These are phyloP conservation scores for Caradrina clavipalpis DNA, from an alignment of 2,888 invertebrate genomes.

Conservation along the genomic window DNA sequence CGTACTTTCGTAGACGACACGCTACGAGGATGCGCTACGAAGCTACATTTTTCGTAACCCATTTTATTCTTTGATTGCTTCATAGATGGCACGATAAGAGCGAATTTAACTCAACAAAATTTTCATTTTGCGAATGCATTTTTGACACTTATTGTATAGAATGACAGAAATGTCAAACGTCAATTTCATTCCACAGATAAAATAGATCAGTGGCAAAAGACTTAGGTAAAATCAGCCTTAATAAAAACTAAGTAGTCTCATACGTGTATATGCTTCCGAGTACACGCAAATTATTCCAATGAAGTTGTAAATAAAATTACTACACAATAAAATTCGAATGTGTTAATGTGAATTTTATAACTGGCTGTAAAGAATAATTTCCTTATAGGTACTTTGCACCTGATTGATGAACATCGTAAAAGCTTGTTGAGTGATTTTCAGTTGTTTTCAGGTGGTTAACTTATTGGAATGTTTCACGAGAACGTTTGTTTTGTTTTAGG, in stretches of 20 bases:
- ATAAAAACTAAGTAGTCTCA: no score
- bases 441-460: background rate
- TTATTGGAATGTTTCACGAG: conserved; percentile 12
- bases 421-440: conserved; percentile 7
- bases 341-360: conserved; percentile 12
- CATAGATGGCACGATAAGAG: conserved; percentile 45
- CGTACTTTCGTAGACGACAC: conserved; percentile 24
- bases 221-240: no score
- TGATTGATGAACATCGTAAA: conserved; percentile 12
- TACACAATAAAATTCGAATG: background rate
- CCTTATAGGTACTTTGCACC: conserved; percentile 4
- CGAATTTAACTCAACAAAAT: background rate
- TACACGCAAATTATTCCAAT: background rate
- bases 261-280: background rate
- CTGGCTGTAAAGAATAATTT: conserved; percentile 2
- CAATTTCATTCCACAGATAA: no score
- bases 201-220: no score
- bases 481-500: background rate
- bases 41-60: conserved; percentile 4
- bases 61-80: background rate
- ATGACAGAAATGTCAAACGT: no score
- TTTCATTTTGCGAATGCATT: no score
- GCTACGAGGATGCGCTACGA: conserved; percentile 43
- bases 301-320: conserved; percentile 4
- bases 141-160: no score